These are phyloP conservation scores for Periophthalmus modestus DNA, from an alignment of 2,113 vertebrate genomes.

Conservation along the genomic window DNA sequence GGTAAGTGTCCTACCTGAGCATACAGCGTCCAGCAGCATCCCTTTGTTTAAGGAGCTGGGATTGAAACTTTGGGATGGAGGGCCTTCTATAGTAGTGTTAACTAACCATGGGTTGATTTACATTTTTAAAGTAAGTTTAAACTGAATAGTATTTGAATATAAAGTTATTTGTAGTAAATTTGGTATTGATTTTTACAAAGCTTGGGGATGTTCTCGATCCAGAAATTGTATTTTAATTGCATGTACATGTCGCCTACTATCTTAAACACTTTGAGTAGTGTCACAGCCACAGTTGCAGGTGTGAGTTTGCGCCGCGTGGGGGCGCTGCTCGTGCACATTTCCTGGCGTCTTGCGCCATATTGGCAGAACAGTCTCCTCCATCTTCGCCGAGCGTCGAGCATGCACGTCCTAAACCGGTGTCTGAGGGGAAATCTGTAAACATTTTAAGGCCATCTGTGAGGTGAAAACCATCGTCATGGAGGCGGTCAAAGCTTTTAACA, in stretches of 20 bases:
- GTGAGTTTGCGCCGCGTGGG: conserved; percentile 29
- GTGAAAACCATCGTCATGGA: conserved; percentile 72
- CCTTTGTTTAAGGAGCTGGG: background rate
- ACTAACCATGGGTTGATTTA: no score
- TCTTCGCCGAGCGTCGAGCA: conserved; percentile 70
- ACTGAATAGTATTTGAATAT: no score
- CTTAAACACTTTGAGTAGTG: background rate
- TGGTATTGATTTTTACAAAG: no score
- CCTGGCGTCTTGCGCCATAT: conserved; percentile 74
- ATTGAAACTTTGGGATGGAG: background rate
- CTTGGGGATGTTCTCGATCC: no score
- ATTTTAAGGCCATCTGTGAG: conserved; percentile 45
- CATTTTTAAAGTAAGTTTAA: no score
- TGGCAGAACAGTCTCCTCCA: conserved; percentile 71
- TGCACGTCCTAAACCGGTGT: conserved; percentile 66
- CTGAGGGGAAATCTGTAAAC: conserved; percentile 57
- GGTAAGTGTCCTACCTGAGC: background rate
- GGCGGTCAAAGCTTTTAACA: conserved; percentile 84
- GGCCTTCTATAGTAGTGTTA: background rate
- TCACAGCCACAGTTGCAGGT: background rate
- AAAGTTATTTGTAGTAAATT: no score
- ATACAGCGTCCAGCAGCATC: background rate
- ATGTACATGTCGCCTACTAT: no score
- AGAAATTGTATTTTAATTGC: no score
- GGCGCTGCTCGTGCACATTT: conserved; percentile 40